Base-by-base conservation (phyloP, 1,140 invertebrate species). In the Drosophila ercepeae region DNA sequence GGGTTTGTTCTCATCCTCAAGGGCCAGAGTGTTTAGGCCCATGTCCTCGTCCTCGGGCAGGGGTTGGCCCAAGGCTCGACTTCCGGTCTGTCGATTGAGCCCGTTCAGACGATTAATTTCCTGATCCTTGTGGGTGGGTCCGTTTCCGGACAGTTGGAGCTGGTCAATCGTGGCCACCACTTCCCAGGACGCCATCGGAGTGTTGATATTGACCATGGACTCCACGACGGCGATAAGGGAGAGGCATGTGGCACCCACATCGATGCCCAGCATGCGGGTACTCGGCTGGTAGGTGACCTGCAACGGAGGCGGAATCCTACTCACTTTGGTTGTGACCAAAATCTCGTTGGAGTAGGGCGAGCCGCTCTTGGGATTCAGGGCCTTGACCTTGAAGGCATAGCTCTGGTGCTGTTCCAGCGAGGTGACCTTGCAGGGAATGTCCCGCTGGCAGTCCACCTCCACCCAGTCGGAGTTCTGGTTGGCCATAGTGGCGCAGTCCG, bases 371-470 rank as follows among this genome's bases (percentile, higher is more conserved):
- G 95, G 95, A 82, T 97, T 98, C 55, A 96, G 93, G 0, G 97
- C 97, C 92, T 97, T 97, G 16, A 97, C 94, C 94, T 96, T 96
- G 89, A 97, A 97, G 0, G 94, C 92, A 81, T 97, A 97, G 6
- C 93, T 94, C 75, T 96, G 95, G 84, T 97, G 96, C 78, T 97
- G 96, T 7, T 97, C 95, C 1, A 98, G 92, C 19, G 94, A 92
- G 0, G 95, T 95, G 0, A 98, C 95, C 84, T 97, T 97, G 91
- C 97, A 98, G 1, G 97, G 97, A 77, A 97, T 97, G 23, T 94
- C 94, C 13, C 94, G 92, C 27, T 96, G 94, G 79, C 97, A 98
- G 73, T 97, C 96, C 39, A 95, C 94, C 82, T 97, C 96, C 65
- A 94, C 93, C 95, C 95, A 96, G 64, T 95, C 94, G 1, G 93